These are phyloP conservation scores for Echeneis naucrates DNA, from an alignment of 2,797 vertebrate species.

Conservation along the genomic window DNA sequence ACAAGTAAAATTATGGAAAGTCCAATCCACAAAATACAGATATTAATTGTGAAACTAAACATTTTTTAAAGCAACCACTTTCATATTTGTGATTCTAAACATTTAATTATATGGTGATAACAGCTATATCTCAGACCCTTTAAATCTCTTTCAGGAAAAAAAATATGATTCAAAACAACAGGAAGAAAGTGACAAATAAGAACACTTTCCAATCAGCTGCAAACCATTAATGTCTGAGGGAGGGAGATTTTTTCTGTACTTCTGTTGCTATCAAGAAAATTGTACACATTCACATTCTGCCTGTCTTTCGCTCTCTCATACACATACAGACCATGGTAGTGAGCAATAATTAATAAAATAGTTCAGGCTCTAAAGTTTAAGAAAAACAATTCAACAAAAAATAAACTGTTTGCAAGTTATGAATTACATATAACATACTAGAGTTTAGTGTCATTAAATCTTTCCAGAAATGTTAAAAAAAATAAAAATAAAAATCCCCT, in stretches of 20 bases:
- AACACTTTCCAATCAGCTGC: neutral
- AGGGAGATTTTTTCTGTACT: neutral
- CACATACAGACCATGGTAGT: neutral
- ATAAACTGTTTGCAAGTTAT: neutral
- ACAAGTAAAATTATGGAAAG: neutral
- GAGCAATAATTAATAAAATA: neutral
- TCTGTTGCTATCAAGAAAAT: neutral
- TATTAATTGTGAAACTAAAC: slow-evolving; percentile 2
- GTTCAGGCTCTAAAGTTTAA: neutral
- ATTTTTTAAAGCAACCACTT: slow-evolving; percentile 1
- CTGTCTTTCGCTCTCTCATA: neutral
- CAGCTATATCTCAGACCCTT: neutral
- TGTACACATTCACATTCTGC: neutral
- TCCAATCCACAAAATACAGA: neutral
- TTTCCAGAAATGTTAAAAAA: too few species aligned
- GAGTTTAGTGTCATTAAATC: neutral
- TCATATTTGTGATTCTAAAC: neutral
- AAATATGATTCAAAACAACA: neutral
- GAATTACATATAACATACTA: neutral
- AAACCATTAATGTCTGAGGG: neutral
- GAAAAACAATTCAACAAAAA: neutral
- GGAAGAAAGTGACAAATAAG: neutral
- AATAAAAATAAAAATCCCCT: neutral
- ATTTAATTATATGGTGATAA: neutral
- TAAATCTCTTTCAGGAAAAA: neutral